phyloP scores from a whole-genome alignment of 1,140 invertebrate species.

The Drosophila lacertosa region DNA sequence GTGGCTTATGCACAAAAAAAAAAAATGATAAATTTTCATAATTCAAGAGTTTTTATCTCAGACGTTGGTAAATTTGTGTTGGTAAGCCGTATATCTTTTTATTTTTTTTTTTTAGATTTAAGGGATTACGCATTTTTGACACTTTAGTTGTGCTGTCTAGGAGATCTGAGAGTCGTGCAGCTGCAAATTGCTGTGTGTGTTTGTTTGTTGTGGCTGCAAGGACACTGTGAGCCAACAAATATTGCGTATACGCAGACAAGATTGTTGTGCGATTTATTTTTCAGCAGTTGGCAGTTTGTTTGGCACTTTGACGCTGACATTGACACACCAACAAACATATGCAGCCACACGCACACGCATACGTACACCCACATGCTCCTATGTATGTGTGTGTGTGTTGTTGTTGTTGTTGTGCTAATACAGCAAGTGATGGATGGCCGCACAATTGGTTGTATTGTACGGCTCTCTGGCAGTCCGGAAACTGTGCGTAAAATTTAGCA shows the following conservation, averaged over 20 bases:
- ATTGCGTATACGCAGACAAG: conserved; percentile 46
- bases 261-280: conserved; percentile 44
- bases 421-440: conserved; percentile 44
- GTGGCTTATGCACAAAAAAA: no score
- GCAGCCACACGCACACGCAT: conserved; percentile 2
- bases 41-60: not conserved
- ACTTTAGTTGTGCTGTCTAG: not conserved
- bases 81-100: no score
- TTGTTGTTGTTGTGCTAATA: conserved; percentile 35
- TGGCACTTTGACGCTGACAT: conserved; percentile 41
- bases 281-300: conserved; percentile 41
- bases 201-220: conserved; percentile 13
- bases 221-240: conserved; percentile 20
- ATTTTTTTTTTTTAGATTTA: not conserved
- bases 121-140: not conserved
- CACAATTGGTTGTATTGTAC: conserved; percentile 34
- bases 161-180: not conserved
- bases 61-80: no score
- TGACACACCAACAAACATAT: conserved; percentile 40
- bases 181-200: not conserved
- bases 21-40: no score
- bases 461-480: conserved; percentile 21
- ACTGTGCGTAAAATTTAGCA: conserved; percentile 54
- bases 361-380: not conserved
- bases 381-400: conserved; percentile 1